phyloP scores from a whole-genome alignment of 2,888 invertebrate genomes.

The Fragum fragum region DNA sequence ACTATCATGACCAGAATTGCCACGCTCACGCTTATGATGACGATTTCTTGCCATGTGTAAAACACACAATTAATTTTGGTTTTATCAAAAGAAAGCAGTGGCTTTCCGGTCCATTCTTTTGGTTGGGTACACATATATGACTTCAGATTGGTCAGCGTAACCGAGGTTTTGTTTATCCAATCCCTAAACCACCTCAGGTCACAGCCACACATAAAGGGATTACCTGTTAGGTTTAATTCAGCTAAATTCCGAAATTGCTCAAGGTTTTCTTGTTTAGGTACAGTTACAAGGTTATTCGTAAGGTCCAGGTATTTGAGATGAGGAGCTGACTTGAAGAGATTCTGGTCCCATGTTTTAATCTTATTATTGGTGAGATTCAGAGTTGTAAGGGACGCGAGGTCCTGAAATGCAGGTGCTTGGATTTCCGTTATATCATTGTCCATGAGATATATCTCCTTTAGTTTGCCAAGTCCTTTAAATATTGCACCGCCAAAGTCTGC shows the following conservation, averaged over 20 bases:
- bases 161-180: constrained; percentile 94
- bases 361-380: constrained; percentile 91
- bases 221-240: constrained; percentile 91
- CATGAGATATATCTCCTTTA: constrained; percentile 77
- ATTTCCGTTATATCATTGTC: constrained; percentile 82
- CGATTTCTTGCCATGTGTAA: constrained; percentile 64
- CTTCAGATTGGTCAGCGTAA: constrained; percentile 49
- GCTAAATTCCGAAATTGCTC: constrained; percentile 91
- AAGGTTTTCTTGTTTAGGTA: constrained; percentile 82
- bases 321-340: constrained; percentile 61
- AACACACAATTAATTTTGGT: constrained; percentile 73
- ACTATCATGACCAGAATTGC: constrained; percentile 53
- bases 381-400: constrained; percentile 91
- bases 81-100: constrained; percentile 69
- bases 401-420: constrained; percentile 87
- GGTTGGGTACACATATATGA: constrained; percentile 74
- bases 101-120: constrained; percentile 67
- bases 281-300: constrained; percentile 82
- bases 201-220: constrained; percentile 96
- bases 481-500: constrained; percentile 64
- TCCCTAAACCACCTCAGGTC: constrained; percentile 96
- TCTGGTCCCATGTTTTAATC: constrained; percentile 68
- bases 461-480: constrained; percentile 65
- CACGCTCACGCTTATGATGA: constrained; percentile 40
- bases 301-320: constrained; percentile 75